Conservation (phyloP, 2,113 vertebrate genomes). For the Centropus unirufus region DNA sequence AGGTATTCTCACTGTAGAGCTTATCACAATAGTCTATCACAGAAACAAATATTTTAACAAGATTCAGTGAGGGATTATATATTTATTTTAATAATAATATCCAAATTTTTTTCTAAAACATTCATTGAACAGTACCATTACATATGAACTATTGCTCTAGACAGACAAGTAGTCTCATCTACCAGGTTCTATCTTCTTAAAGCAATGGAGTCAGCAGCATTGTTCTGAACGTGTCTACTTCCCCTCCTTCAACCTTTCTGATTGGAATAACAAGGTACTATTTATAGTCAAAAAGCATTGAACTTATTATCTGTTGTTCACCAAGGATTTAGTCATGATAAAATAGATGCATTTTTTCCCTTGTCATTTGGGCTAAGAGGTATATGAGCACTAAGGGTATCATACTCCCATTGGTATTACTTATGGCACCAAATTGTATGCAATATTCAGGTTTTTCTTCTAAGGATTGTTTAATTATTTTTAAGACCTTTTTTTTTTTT, state of each 20-base stretch:
- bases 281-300: neutral
- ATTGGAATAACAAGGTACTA: neutral
- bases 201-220: neutral
- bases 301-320: neutral
- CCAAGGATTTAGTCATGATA: neutral
- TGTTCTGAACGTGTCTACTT: rapidly evolving
- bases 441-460: neutral
- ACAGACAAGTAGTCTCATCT: neutral
- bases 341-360: neutral
- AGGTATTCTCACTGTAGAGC: neutral
- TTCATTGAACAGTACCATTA: neutral
- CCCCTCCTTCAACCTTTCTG: neutral
- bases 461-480: neutral
- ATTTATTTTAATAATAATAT: neutral
- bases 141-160: neutral
- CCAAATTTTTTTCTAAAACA: neutral
- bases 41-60: neutral
- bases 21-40: neutral
- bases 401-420: neutral
- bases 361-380: neutral
- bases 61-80: neutral
- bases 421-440: neutral
- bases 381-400: neutral
- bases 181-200: neutral
- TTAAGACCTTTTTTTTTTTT: neutral